Conservation (phyloP, 2,888 invertebrate species). For the Stramonita haemastoma region DNA sequence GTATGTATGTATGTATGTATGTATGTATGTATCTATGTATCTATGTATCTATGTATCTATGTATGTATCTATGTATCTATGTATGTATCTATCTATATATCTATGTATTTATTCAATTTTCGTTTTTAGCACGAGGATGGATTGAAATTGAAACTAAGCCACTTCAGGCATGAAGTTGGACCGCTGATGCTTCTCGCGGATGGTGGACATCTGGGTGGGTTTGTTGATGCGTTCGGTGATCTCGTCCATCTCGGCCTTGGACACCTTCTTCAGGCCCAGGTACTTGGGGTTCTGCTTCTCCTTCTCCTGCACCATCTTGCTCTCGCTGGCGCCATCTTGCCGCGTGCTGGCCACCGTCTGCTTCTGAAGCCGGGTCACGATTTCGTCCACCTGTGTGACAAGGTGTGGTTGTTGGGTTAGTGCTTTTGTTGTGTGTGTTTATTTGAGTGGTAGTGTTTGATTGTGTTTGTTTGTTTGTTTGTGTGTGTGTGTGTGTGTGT, state of each 20-base stretch:
- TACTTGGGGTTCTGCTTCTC: slow-evolving; percentile 56
- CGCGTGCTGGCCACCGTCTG: slow-evolving; percentile 62
- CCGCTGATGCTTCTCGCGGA: slow-evolving; percentile 48
- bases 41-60: too few species aligned
- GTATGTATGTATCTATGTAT: too few species aligned
- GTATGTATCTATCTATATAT: too few species aligned
- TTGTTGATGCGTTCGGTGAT: slow-evolving; percentile 58
- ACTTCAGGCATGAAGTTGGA: slow-evolving; percentile 32
- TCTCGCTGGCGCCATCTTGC: slow-evolving; percentile 55
- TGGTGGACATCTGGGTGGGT: slow-evolving; percentile 62
- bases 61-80: too few species aligned
- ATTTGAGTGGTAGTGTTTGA: neutral
- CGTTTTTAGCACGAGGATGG: too few species aligned
- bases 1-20: too few species aligned
- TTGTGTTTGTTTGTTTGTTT: neutral
- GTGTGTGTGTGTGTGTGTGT: too few species aligned
- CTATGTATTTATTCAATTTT: too few species aligned
- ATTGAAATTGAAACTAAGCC: too few species aligned
- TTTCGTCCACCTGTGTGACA: slow-evolving; percentile 21
- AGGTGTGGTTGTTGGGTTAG: neutral
- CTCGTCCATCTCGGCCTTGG: slow-evolving; percentile 56
- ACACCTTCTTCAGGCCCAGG: slow-evolving; percentile 56
- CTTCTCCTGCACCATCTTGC: slow-evolving; percentile 51
- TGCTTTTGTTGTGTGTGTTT: neutral
- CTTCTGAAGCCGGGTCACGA: slow-evolving; percentile 56